Conservation (phyloP, 2,888 invertebrate genomes). For the Tethea ocularis region DNA sequence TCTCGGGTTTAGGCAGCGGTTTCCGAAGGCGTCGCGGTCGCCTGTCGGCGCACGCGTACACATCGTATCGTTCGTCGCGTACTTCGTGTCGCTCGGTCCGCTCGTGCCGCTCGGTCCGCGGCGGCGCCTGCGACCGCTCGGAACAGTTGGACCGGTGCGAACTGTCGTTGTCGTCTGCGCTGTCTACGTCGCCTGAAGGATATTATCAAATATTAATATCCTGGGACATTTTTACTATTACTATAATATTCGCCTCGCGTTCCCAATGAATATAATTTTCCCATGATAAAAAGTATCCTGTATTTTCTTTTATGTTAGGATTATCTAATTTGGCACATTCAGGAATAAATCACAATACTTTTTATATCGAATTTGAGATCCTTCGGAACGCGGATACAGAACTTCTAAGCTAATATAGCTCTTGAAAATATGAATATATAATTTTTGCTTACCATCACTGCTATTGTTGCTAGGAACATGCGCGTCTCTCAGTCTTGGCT, state of each 20-base stretch:
- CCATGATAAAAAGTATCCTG: too few species aligned
- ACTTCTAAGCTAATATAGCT: too few species aligned
- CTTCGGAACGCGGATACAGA: too few species aligned
- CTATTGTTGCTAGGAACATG: constrained; percentile 93
- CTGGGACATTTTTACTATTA: too few species aligned
- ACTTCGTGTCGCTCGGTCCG: background rate
- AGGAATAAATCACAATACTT: too few species aligned
- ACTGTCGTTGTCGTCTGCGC: constrained; percentile 89
- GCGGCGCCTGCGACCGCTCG: constrained; percentile 28
- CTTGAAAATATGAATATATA: too few species aligned
- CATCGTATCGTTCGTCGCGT: constrained; percentile 5
- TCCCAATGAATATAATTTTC: too few species aligned
- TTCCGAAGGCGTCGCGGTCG: constrained; percentile 33
- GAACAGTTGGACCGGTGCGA: constrained; percentile 75
- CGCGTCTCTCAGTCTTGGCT: constrained; percentile 86
- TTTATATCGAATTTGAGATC: too few species aligned
- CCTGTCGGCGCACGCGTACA: background rate
- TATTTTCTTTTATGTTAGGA: too few species aligned
- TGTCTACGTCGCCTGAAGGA: constrained; percentile 89
- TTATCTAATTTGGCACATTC: too few species aligned
- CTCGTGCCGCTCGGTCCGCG: constrained; percentile 23
- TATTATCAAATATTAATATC: background rate
- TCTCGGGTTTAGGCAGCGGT: constrained; percentile 83
- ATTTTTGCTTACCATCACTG: constrained; percentile 87
- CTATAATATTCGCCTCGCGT: too few species aligned